These are phyloP conservation scores for Marronus borbonicus DNA, from an alignment of 2,888 invertebrate species.

Conservation along the genomic window DNA sequence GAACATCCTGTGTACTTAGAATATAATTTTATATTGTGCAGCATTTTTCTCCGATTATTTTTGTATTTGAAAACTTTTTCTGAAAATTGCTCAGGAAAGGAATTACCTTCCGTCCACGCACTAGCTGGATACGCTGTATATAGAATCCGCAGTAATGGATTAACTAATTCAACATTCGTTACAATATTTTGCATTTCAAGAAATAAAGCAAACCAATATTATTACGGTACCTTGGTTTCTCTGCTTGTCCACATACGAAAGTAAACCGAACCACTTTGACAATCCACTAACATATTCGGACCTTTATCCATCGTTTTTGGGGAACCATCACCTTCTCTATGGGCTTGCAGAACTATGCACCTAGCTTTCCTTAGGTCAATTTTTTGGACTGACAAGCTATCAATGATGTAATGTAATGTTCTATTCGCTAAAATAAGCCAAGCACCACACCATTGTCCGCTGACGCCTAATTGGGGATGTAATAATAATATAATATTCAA, in stretches of 20 bases:
- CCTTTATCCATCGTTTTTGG: conserved; percentile 74
- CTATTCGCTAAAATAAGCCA: conserved; percentile 84
- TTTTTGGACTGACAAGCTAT: conserved; percentile 73
- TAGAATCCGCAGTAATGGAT: too few species aligned
- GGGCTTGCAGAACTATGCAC: conserved; percentile 77
- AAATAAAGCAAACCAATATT: too few species aligned
- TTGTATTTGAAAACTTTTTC: too few species aligned
- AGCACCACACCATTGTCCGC: conserved; percentile 84
- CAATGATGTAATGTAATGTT: conserved; percentile 75
- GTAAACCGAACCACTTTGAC: conserved; percentile 79
- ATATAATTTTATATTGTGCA: too few species aligned
- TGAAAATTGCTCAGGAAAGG: too few species aligned
- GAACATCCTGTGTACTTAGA: too few species aligned
- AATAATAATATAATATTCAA: too few species aligned
- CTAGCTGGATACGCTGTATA: too few species aligned
- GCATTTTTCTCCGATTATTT: too few species aligned
- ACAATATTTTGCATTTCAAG: too few species aligned
- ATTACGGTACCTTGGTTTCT: conserved; percentile 75
- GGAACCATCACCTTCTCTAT: conserved; percentile 73
- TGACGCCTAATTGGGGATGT: conserved; percentile 73
- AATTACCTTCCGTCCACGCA: too few species aligned
- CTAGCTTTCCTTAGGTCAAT: conserved; percentile 87
- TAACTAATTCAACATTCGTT: too few species aligned
- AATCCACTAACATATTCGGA: conserved; percentile 79
- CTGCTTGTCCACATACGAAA: conserved; percentile 81